These are phyloP conservation scores for Mylabris sibirica DNA, from an alignment of 2,888 invertebrate genomes.

Conservation along the genomic window DNA sequence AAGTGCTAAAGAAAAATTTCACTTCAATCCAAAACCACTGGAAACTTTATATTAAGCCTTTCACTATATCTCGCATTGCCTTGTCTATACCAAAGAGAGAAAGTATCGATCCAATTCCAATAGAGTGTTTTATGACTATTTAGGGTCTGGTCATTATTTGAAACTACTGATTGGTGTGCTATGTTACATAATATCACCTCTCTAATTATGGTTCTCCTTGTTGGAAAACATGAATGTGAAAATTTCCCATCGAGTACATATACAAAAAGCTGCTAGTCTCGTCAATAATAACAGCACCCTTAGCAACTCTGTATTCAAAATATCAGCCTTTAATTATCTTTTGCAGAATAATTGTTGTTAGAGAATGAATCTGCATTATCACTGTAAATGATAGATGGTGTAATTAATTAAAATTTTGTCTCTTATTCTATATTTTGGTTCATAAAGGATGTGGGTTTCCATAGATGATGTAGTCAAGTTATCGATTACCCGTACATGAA, in stretches of 20 bases:
- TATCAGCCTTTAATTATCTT: background rate
- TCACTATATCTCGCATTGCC: constrained; percentile 1
- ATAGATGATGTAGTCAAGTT: constrained; percentile 29
- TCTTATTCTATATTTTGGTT: background rate
- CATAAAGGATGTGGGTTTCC: background rate
- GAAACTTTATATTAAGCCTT: background rate
- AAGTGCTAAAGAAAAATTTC: constrained; percentile 36
- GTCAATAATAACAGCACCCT: background rate
- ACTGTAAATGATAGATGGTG: background rate
- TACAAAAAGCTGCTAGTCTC: background rate
- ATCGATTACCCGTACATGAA: constrained; percentile 46
- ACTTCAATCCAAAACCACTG: constrained; percentile 27
- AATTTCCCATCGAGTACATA: background rate
- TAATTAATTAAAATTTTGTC: constrained; percentile 13
- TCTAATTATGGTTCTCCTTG: background rate
- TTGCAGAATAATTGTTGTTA: background rate
- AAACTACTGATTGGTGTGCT: background rate
- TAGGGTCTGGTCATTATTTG: constrained; percentile 3
- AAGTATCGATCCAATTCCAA: constrained; percentile 20
- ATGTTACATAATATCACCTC: background rate
- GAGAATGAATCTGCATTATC: background rate
- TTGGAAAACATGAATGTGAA: constrained; percentile 4
- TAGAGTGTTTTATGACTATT: constrained; percentile 11
- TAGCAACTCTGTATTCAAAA: background rate
- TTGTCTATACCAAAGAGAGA: background rate